Percentiles rank a stretch among this genome's conserved stretches.
These are phyloP conservation scores for Eupithecia inturbata DNA, from an alignment of 2,888 invertebrate genomes.

Conservation along the genomic window DNA sequence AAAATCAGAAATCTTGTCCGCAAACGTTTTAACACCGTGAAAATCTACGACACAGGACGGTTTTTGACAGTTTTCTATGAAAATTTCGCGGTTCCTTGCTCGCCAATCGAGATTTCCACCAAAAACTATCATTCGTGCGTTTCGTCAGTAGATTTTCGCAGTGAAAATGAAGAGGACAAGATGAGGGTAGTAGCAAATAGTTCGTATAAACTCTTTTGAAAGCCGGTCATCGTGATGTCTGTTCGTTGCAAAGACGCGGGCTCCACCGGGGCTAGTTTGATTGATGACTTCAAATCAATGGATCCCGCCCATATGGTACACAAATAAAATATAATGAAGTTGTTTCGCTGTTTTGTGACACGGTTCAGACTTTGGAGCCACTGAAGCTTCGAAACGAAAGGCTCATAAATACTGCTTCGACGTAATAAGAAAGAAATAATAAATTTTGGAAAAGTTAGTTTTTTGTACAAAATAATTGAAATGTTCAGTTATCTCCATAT, in stretches of 20 bases:
- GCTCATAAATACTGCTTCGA: no score
- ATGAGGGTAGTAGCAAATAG: constrained; percentile 24
- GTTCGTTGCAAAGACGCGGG: constrained; percentile 81
- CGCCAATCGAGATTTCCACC: not conserved
- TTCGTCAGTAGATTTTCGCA: no score
- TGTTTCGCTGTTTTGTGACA: constrained; percentile 19
- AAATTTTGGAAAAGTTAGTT: no score
- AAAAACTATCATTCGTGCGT: not conserved
- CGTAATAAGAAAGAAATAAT: no score
- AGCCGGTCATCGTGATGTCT: constrained; percentile 81
- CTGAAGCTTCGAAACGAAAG: not conserved
- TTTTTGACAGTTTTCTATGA: not conserved
- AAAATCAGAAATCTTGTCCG: not conserved
- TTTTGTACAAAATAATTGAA: not conserved
- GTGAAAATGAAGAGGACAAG: not conserved
- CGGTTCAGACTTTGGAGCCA: constrained; percentile 16
- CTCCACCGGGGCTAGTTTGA: constrained; percentile 72
- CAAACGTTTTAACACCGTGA: not conserved
- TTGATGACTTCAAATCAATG: constrained; percentile 84
- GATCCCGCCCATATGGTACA: constrained; percentile 66
- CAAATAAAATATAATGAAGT: constrained; percentile 26
- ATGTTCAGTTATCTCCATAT: not conserved
- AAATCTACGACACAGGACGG: not conserved
- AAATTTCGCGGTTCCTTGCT: not conserved
- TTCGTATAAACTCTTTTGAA: constrained; percentile 53